Base-by-base conservation (phyloP, 2,797 vertebrate species). In the Lacerta viridis region DNA sequence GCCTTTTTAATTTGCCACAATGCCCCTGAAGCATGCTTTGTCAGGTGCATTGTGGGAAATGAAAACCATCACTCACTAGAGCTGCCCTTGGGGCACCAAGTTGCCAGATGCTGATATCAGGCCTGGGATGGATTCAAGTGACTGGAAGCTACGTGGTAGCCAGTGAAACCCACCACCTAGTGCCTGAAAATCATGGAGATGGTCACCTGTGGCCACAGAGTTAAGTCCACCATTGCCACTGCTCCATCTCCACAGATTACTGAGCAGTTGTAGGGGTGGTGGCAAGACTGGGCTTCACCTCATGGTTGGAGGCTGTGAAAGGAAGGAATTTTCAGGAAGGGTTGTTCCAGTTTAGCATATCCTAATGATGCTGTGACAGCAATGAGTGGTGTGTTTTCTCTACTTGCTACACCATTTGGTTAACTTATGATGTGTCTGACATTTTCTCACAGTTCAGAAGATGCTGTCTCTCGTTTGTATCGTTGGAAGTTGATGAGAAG, bases 401-500 rank as follows among this genome's bases (percentile, higher is more conserved):
- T 50, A 41, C 55, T 87, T 90, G 92, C 88, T 80, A 36, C 90
- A 80, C 84, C 88, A 83, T 90, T 90, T 92, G 88, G 92, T 93
- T 93, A 88, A 92, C 93, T 93, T 90, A 89, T 43, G 85, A 85
- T 92, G 92, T 90, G 76, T 86, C 79, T 92, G 91, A 86, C 90
- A 90, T 96, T 96, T 94, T 91, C 94, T 92, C 92, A 93, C 93
- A 88, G 89, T 94, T 95, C 89, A 86, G 94, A 93, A 94, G 88
- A 75, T 84, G 68, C 90, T 87, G 90, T 77, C 88, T 83, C 85
- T 95, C 46, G 2, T 93, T 94, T 93, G 87, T 93, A 95, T 91
- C 93, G 93, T 72, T 90, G 90, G 95, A 96, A 95, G 89, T 89
- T 96, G 95, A 94, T 93, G 92, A 90, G 85, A 93, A 90, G 88